Evolutionary conservation across 2,113 vertebrate species (phyloP).

Genomic region (Tonatia bakeri): DNA sequence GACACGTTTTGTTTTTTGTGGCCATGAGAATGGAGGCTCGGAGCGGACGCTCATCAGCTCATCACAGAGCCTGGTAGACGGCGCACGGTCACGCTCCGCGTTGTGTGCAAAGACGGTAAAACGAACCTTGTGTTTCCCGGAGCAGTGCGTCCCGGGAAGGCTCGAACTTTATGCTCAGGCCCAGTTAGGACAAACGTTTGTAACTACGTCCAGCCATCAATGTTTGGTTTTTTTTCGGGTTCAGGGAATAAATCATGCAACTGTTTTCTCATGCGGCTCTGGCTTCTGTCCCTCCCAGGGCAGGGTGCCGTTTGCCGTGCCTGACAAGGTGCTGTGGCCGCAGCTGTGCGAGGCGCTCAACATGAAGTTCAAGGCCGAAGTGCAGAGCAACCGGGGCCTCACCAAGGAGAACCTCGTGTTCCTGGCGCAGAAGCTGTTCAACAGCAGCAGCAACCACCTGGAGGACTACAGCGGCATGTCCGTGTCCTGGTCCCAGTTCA

Average conservation of each 20-base stretch:
- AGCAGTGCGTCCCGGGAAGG: not conserved
- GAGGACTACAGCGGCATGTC: conserved; percentile 94
- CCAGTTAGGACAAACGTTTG: not conserved
- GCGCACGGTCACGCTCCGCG: not conserved
- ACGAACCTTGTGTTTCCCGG: not conserved
- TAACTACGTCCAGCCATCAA: not conserved
- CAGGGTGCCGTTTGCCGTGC: conserved; percentile 93
- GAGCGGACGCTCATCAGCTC: not conserved
- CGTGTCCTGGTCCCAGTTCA: conserved; percentile 99
- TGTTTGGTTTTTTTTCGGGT: not conserved
- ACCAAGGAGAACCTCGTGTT: conserved; percentile 96
- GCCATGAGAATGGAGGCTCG: rapidly evolving
- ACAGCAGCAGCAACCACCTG: conserved; percentile 88
- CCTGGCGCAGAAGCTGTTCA: conserved; percentile 96
- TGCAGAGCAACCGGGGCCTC: conserved; percentile 93
- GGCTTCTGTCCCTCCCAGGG: conserved; percentile 82
- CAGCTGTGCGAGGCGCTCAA: conserved; percentile 96
- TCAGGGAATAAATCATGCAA: not conserved
- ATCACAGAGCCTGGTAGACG: not conserved
- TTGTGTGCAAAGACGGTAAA: not conserved
- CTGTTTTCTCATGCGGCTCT: not conserved
- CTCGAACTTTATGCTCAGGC: not conserved
- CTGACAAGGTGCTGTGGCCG: conserved; percentile 93
- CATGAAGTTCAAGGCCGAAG: conserved; percentile 97
- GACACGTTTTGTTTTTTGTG: not conserved